Evolutionary conservation across 2,797 vertebrate genomes (phyloP).

Genomic region (Mormyrops boulengeri): DNA sequence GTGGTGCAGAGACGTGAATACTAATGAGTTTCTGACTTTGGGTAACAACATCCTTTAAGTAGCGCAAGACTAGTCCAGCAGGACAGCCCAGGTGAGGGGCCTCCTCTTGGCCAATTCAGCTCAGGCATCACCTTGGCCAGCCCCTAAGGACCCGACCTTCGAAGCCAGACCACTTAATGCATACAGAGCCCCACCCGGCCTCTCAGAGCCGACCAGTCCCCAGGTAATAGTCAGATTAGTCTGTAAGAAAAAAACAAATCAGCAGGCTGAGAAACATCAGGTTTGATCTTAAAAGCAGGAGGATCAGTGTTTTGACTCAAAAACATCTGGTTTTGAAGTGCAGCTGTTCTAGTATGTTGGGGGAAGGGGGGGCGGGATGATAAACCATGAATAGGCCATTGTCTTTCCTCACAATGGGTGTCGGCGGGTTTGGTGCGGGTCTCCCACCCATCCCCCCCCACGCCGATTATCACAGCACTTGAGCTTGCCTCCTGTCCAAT

Average conservation of each 20-base stretch:
- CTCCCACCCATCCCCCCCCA: background rate
- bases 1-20: background rate
- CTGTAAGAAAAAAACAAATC: background rate
- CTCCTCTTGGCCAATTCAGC: background rate
- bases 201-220: background rate
- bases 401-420: background rate
- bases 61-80: background rate
- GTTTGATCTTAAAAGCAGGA: constrained; percentile 14
- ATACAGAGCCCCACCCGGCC: background rate
- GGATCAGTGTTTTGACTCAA: constrained; percentile 44
- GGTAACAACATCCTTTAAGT: background rate
- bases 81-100: background rate
- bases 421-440: background rate
- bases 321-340: constrained; percentile 47
- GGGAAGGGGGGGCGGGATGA: background rate
- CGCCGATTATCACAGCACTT: background rate
- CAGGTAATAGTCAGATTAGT: constrained; percentile 14
- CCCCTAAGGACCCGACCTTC: background rate
- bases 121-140: constrained; percentile 1
- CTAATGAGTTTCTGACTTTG: background rate
- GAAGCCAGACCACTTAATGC: background rate
- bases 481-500: background rate
- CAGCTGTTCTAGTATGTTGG: constrained; percentile 8
- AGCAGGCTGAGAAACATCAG: background rate
- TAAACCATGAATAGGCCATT: background rate